phyloP scores from a whole-genome alignment of 1,140 invertebrate genomes.

The Saxidomus purpurata region DNA sequence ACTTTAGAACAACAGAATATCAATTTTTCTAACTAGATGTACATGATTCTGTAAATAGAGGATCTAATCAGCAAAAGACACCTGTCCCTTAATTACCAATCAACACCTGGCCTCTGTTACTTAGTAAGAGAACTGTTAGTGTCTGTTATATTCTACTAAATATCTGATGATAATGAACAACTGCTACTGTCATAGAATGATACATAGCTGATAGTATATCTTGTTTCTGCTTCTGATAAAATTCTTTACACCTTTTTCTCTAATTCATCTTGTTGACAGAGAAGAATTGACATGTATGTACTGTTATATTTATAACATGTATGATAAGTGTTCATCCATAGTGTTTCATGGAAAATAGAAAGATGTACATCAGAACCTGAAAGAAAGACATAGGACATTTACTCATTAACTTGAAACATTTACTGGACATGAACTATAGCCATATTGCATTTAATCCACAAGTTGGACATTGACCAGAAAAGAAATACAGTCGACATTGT shows the following conservation, averaged over 20 bases:
- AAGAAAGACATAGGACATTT: no score
- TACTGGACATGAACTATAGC: no score
- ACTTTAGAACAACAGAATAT: background rate
- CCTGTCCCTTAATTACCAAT: conserved; percentile 48
- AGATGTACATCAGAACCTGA: no score
- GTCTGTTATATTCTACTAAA: conserved; percentile 18
- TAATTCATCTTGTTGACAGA: background rate
- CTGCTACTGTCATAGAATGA: conserved; percentile 3
- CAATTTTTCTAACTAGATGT: background rate
- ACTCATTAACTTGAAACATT: no score
- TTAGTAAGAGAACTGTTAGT: background rate
- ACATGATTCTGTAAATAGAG: background rate
- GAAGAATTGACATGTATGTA: no score
- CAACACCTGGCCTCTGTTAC: conserved; percentile 35
- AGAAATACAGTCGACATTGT: no score
- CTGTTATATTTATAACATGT: no score
- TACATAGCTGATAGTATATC: background rate
- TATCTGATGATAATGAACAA: conserved; percentile 14
- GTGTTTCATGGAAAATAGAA: no score
- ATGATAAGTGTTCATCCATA: no score
- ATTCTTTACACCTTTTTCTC: background rate
- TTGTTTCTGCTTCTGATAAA: background rate
- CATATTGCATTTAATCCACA: no score
- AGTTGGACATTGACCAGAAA: no score
- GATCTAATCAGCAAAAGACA: background rate